These are phyloP conservation scores for Charaxes varanes DNA, from an alignment of 1,140 invertebrate genomes.

Conservation along the genomic window DNA sequence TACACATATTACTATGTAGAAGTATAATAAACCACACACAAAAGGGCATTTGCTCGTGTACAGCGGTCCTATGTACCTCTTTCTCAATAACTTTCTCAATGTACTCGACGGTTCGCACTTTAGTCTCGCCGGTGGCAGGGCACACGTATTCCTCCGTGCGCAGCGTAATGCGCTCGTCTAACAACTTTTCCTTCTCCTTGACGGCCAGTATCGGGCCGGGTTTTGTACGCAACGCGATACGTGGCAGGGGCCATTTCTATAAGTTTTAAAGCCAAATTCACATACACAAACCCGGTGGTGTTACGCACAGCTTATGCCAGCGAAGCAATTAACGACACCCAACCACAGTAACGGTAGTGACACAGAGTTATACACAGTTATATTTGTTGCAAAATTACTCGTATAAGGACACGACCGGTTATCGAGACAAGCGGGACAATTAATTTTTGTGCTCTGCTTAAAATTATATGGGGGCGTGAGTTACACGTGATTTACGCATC, in stretches of 20 bases:
- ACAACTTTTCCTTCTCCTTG: constrained; percentile 90
- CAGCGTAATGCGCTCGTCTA: constrained; percentile 90
- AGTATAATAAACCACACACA: constrained; percentile 53
- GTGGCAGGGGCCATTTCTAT: constrained; percentile 78
- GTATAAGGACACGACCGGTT: constrained; percentile 6
- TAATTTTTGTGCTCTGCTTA: constrained; percentile 7
- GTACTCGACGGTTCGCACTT: constrained; percentile 92
- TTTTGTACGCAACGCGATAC: constrained; percentile 88
- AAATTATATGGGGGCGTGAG: constrained; percentile 1
- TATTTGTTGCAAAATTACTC: constrained; percentile 3
- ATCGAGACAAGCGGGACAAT: constrained; percentile 14
- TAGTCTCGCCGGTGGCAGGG: constrained; percentile 87
- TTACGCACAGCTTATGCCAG: constrained; percentile 40
- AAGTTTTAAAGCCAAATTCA: constrained; percentile 70
- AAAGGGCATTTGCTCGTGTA: constrained; percentile 62
- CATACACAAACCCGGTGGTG: constrained; percentile 55
- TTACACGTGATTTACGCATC: neutral
- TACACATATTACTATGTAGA: constrained; percentile 39
- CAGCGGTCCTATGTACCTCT: constrained; percentile 83
- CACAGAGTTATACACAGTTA: constrained; percentile 14
- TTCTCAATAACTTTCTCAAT: constrained; percentile 96
- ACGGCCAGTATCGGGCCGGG: constrained; percentile 86
- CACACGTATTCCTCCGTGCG: constrained; percentile 92
- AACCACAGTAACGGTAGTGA: constrained; percentile 22
- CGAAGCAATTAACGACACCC: constrained; percentile 45